A percentile compares a stretch with the other conserved stretches of the same genome.
phyloP scores from a whole-genome alignment of 2,113 vertebrate genomes.

The Centrocercus urophasianus region DNA sequence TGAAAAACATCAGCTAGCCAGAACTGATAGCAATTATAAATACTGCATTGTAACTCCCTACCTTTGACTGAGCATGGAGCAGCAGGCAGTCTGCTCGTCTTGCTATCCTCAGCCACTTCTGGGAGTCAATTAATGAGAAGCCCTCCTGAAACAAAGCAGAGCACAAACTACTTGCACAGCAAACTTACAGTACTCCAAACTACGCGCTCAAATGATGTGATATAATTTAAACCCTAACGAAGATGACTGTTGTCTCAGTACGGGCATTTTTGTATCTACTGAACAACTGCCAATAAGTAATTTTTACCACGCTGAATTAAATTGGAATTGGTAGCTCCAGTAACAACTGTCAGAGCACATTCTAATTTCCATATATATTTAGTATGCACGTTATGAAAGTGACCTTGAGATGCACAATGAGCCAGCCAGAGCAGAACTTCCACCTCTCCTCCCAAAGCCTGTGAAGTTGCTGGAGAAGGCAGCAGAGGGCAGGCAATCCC shows the following conservation, averaged over 20 bases:
- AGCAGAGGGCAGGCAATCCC: slow-evolving; percentile 62
- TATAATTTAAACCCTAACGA: background rate
- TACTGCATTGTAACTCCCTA: slow-evolving; percentile 20
- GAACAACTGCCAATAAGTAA: background rate
- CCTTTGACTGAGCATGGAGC: slow-evolving; percentile 83
- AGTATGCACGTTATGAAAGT: background rate
- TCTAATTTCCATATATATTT: background rate
- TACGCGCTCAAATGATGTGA: background rate
- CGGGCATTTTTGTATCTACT: background rate
- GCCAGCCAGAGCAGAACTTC: background rate
- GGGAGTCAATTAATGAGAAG: slow-evolving; percentile 83
- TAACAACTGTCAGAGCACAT: background rate
- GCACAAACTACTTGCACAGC: background rate
- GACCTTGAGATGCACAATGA: background rate
- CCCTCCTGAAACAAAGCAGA: slow-evolving; percentile 85
- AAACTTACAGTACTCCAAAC: background rate
- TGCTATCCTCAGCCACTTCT: slow-evolving; percentile 84
- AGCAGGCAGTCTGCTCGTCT: slow-evolving; percentile 88
- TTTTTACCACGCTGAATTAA: background rate
- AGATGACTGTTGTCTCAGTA: background rate
- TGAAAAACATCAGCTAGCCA: background rate
- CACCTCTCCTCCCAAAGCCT: background rate
- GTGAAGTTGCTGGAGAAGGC: slow-evolving; percentile 43
- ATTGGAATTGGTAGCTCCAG: background rate
- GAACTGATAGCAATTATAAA: background rate